Evolutionary conservation across 2,797 vertebrate species (phyloP).

Genomic region (Prionace glauca): DNA sequence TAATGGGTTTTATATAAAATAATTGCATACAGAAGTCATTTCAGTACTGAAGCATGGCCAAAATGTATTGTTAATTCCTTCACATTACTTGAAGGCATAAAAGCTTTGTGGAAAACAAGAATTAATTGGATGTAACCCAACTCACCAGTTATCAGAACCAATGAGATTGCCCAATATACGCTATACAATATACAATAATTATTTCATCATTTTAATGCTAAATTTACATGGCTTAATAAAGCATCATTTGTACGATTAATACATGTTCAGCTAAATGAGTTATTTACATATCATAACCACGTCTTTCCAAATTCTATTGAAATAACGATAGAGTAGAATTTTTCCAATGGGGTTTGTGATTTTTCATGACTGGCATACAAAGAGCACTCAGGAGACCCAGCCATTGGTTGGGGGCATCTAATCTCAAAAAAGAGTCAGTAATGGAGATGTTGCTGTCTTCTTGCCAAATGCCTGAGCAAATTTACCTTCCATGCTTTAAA

Average conservation of each 20-base stretch:
- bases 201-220: neutral
- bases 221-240: neutral
- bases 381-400: neutral
- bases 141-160: neutral
- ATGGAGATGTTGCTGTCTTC: neutral
- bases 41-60: neutral
- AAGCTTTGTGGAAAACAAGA: neutral
- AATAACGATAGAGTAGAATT: neutral
- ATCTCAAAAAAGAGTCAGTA: neutral
- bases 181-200: neutral
- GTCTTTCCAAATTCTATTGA: neutral
- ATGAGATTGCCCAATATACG: neutral
- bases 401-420: no score
- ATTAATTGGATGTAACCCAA: neutral
- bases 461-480: neutral
- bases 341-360: neutral
- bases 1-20: neutral
- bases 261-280: neutral
- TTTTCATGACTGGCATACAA: no score
- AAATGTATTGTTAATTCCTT: neutral
- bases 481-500: neutral
- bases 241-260: neutral
- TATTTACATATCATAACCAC: neutral
- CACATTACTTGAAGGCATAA: neutral
- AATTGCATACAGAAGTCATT: neutral